phyloP scores from a whole-genome alignment of 1,140 invertebrate species.

The Leptinotarsa undecemlineata region DNA sequence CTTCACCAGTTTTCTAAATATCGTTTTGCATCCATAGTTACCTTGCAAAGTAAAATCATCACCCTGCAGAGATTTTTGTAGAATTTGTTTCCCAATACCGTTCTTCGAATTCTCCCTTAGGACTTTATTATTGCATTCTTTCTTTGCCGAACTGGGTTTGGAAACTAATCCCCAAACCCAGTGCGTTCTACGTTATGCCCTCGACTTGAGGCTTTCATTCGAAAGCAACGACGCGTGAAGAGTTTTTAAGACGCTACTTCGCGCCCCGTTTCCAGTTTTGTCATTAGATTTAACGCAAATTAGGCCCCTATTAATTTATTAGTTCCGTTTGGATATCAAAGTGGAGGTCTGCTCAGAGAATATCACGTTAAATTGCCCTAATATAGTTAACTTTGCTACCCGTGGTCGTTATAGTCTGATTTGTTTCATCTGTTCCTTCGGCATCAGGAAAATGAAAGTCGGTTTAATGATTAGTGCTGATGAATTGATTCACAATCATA shows the following conservation, averaged over 20 bases:
- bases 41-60: too few relatives aligned
- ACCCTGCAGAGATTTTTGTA: too few relatives aligned
- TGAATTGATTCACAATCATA: too few relatives aligned
- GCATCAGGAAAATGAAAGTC: too few relatives aligned
- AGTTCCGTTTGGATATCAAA: neutral
- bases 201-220: slow-evolving; percentile 18
- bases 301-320: slow-evolving; percentile 21
- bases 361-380: neutral
- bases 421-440: too few relatives aligned
- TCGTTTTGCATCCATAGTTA: too few relatives aligned
- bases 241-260: slow-evolving; percentile 14
- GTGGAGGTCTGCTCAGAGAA: neutral
- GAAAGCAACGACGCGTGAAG: slow-evolving; percentile 19
- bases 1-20: too few relatives aligned
- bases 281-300: slow-evolving; percentile 29
- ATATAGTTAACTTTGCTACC: neutral
- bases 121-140: too few relatives aligned
- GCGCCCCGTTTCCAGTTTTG: slow-evolving; percentile 21
- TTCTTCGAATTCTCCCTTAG: too few relatives aligned
- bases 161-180: neutral
- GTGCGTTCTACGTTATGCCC: slow-evolving; percentile 7
- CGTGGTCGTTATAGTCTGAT: too few relatives aligned
- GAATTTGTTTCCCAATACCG: too few relatives aligned
- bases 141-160: neutral
- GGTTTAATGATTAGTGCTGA: too few relatives aligned